Conservation (phyloP, 1,140 invertebrate genomes). For the Cotesia chilonis region DNA sequence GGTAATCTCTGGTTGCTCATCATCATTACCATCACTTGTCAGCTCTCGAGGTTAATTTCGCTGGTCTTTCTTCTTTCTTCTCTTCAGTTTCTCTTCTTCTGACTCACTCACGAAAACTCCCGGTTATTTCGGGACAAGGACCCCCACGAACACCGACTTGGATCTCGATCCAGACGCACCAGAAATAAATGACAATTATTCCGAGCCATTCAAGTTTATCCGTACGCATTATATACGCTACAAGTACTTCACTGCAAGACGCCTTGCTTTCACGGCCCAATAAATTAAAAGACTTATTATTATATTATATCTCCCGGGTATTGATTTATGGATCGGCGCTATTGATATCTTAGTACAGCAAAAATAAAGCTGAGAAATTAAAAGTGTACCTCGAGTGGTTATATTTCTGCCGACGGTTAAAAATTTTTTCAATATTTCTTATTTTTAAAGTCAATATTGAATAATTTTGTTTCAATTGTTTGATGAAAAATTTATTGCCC, state of each 20-base stretch:
- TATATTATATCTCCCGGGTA: no score
- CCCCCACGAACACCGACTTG: slow-evolving; percentile 32
- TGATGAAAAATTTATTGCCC: no score
- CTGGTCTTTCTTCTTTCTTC: neutral
- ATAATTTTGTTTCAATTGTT: no score
- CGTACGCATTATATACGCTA: neutral
- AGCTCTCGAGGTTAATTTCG: neutral
- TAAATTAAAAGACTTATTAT: neutral
- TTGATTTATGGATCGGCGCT: no score
- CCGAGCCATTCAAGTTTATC: slow-evolving; percentile 28
- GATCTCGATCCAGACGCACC: slow-evolving; percentile 20
- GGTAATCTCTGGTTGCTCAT: slow-evolving; percentile 3
- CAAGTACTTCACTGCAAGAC: neutral
- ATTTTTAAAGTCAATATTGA: no score
- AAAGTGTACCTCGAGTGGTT: no score
- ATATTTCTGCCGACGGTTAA: neutral
- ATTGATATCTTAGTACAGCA: no score
- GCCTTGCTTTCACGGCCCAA: neutral
- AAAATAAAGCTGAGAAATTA: no score
- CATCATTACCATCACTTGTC: neutral
- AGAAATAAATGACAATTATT: slow-evolving; percentile 33
- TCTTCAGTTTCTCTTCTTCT: slow-evolving; percentile 11
- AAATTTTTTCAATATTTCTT: neutral
- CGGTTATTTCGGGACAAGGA: slow-evolving; percentile 33
- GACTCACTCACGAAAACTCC: slow-evolving; percentile 32